Evolutionary conservation across 1,140 invertebrate genomes (phyloP).

Genomic region (Megalonaias nervosa): DNA sequence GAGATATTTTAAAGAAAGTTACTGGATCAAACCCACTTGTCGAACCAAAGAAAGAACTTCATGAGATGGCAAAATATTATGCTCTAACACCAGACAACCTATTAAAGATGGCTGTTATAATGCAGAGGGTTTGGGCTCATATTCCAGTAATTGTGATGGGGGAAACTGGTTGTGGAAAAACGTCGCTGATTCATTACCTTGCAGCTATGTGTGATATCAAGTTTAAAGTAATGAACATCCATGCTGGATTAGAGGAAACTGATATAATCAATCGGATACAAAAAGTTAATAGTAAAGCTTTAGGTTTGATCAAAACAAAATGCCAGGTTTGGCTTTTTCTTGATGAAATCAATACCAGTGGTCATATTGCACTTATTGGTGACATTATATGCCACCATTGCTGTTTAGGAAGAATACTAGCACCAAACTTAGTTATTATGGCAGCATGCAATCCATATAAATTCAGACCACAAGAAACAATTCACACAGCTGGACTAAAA

Average conservation of each 20-base stretch:
- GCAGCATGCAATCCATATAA: slow-evolving; percentile 57
- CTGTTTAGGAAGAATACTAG: slow-evolving; percentile 31
- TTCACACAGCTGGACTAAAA: slow-evolving; percentile 42
- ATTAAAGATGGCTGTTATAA: slow-evolving; percentile 53
- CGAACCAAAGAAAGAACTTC: neutral
- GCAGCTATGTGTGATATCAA: slow-evolving; percentile 28
- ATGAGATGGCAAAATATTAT: slow-evolving; percentile 34
- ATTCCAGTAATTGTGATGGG: slow-evolving; percentile 65
- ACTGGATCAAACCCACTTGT: slow-evolving; percentile 15
- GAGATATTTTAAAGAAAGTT: slow-evolving; percentile 36
- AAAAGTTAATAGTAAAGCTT: slow-evolving; percentile 19
- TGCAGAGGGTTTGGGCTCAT: slow-evolving; percentile 34
- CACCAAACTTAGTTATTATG: slow-evolving; percentile 43
- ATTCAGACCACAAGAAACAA: slow-evolving; percentile 25
- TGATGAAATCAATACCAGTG: slow-evolving; percentile 55
- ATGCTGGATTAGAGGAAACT: slow-evolving; percentile 41
- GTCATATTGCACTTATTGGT: slow-evolving; percentile 40
- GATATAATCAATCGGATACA: slow-evolving; percentile 24
- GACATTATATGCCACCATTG: slow-evolving; percentile 48
- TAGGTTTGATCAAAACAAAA: neutral
- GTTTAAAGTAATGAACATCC: slow-evolving; percentile 44
- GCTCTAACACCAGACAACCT: slow-evolving; percentile 53
- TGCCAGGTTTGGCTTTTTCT: slow-evolving; percentile 39
- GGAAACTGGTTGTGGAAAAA: slow-evolving; percentile 64
- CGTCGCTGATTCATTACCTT: slow-evolving; percentile 45